phyloP scores from a whole-genome alignment of 1,140 invertebrate genomes.

The Triops longicaudatus region DNA sequence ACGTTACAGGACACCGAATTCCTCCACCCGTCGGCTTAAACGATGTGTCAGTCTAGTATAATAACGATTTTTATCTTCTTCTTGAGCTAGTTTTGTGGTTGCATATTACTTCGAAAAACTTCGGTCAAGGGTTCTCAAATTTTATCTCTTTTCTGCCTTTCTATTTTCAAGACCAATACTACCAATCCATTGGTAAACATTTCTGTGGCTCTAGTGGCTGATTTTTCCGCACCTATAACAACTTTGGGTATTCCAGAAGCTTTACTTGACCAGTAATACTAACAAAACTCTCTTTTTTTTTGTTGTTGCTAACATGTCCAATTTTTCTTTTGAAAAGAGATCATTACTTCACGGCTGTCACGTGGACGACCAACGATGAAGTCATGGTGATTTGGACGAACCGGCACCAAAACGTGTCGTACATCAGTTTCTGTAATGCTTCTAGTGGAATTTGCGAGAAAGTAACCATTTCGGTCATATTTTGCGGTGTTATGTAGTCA shows the following conservation, averaged over 20 bases:
- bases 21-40: constrained; percentile 31
- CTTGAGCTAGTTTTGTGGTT: background rate
- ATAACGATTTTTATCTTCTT: background rate
- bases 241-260: background rate
- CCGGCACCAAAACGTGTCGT: constrained; percentile 69
- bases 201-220: background rate
- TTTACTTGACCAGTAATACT: constrained; percentile 3
- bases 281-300: background rate
- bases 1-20: constrained; percentile 32
- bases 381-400: constrained; percentile 74
- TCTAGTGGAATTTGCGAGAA: constrained; percentile 32
- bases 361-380: constrained; percentile 62
- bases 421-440: constrained; percentile 44
- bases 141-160: background rate
- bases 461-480: constrained; percentile 31
- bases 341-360: constrained; percentile 59
- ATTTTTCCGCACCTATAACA: background rate
- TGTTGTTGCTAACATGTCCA: constrained; percentile 5
- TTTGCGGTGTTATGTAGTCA: background rate
- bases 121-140: background rate
- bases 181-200: background rate
- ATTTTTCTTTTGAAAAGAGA: constrained; percentile 40
- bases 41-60: background rate
- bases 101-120: background rate
- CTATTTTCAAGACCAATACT: background rate